A percentile compares a stretch with the other conserved stretches of the same genome.
phyloP scores from a whole-genome alignment of 2,888 invertebrate genomes.

The Idaea aversata region DNA sequence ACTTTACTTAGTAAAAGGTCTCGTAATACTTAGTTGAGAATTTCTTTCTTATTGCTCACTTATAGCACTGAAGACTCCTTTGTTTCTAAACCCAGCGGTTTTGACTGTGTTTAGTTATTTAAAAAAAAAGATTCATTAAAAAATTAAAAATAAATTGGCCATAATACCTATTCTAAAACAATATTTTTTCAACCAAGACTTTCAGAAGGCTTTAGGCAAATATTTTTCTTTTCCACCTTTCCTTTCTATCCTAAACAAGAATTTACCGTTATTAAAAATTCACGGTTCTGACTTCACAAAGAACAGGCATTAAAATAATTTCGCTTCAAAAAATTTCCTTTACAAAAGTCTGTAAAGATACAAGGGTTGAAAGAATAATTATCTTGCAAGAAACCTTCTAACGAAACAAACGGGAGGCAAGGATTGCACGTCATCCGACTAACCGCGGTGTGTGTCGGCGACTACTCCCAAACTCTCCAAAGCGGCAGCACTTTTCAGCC shows the following conservation, averaged over 20 bases:
- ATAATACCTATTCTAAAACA: not conserved
- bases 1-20: not conserved
- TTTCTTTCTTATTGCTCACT: not conserved
- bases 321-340: not conserved
- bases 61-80: too few relatives aligned
- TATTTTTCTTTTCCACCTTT: not conserved
- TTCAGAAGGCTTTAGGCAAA: not conserved
- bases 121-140: too few relatives aligned
- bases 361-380: slow-evolving; percentile 15
- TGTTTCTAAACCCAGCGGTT: too few relatives aligned
- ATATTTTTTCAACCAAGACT: not conserved
- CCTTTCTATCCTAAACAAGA: not conserved
- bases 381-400: not conserved
- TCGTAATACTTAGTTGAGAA: not conserved
- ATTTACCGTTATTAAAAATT: not conserved
- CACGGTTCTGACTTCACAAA: slow-evolving; percentile 1
- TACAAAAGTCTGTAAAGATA: slow-evolving; percentile 3
- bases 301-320: not conserved
- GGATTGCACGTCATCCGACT: too few relatives aligned
- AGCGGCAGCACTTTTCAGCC: too few relatives aligned
- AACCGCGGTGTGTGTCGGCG: too few relatives aligned
- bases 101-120: too few relatives aligned
- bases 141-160: too few relatives aligned
- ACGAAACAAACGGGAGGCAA: not conserved
- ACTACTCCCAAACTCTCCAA: too few relatives aligned